phyloP scores from a whole-genome alignment of 2,113 vertebrate species.

The Mormoops blainvillei region DNA sequence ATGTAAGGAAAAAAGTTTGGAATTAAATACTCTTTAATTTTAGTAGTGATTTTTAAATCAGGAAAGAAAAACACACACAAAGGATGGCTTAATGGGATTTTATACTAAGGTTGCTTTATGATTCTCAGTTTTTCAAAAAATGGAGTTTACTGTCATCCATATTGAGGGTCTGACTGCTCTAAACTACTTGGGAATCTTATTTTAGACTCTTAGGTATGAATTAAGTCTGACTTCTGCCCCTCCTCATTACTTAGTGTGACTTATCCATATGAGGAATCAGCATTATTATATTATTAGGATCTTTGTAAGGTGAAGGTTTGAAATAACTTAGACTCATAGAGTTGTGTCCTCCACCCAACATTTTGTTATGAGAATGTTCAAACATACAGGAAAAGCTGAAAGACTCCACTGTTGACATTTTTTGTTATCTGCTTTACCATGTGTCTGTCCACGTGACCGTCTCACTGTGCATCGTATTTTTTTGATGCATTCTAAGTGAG shows the following conservation, averaged over 20 bases:
- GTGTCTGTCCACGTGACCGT: neutral
- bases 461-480: neutral
- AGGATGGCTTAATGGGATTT: neutral
- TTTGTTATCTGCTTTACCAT: neutral
- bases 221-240: neutral
- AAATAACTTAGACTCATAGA: constrained; percentile 24
- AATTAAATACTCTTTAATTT: constrained; percentile 23
- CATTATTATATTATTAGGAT: neutral
- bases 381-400: neutral
- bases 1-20: neutral
- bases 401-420: neutral
- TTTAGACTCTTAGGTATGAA: neutral
- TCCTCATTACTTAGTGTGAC: neutral
- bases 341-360: neutral
- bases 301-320: neutral
- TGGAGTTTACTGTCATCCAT: neutral
- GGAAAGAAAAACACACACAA: neutral
- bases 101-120: neutral
- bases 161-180: neutral
- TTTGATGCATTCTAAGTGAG: neutral
- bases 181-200: constrained; percentile 9
- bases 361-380: constrained; percentile 17
- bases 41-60: constrained; percentile 34
- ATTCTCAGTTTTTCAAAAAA: constrained; percentile 23
- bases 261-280: neutral